These are phyloP conservation scores for Drosophila tani DNA, from an alignment of 1,140 invertebrate genomes.

Conservation along the genomic window DNA sequence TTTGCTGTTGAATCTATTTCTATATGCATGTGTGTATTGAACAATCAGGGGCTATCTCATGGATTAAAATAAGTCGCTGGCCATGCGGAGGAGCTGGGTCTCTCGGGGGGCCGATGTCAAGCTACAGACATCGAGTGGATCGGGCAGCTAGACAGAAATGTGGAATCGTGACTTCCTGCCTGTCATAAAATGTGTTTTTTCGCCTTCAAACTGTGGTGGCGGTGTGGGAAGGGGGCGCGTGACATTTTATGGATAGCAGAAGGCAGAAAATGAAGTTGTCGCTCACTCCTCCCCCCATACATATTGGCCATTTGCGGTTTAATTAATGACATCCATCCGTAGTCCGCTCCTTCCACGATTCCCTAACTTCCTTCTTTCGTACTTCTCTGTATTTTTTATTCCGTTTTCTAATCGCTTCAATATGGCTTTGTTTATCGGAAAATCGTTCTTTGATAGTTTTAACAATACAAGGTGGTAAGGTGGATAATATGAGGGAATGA, in stretches of 20 bases:
- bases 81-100: slow-evolving; percentile 12
- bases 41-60: slow-evolving; percentile 32
- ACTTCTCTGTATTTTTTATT: slow-evolving; percentile 17
- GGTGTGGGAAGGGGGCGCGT: slow-evolving; percentile 22
- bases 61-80: slow-evolving; percentile 46
- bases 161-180: slow-evolving; percentile 79
- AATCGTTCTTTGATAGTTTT: slow-evolving; percentile 23
- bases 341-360: slow-evolving; percentile 9
- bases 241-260: slow-evolving; percentile 73
- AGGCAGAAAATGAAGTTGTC: slow-evolving; percentile 62
- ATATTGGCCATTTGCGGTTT: slow-evolving; percentile 72
- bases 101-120: slow-evolving; percentile 38
- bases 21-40: slow-evolving; percentile 24
- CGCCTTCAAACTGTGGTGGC: slow-evolving; percentile 2
- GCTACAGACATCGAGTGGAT: slow-evolving; percentile 6
- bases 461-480: not conserved
- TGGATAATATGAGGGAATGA: not conserved
- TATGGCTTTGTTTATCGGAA: slow-evolving; percentile 43
- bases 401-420: slow-evolving; percentile 52
- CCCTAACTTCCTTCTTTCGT: slow-evolving; percentile 3
- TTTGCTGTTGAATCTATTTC: slow-evolving; percentile 48
- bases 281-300: slow-evolving; percentile 7
- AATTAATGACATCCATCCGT: slow-evolving; percentile 73
- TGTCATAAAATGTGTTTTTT: slow-evolving; percentile 61
- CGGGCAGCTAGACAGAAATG: slow-evolving; percentile 28